A percentile compares a stretch with the other conserved stretches of the same genome.
Conservation (phyloP, 2,797 vertebrate genomes). For the Enteromius unitaeniatus region DNA sequence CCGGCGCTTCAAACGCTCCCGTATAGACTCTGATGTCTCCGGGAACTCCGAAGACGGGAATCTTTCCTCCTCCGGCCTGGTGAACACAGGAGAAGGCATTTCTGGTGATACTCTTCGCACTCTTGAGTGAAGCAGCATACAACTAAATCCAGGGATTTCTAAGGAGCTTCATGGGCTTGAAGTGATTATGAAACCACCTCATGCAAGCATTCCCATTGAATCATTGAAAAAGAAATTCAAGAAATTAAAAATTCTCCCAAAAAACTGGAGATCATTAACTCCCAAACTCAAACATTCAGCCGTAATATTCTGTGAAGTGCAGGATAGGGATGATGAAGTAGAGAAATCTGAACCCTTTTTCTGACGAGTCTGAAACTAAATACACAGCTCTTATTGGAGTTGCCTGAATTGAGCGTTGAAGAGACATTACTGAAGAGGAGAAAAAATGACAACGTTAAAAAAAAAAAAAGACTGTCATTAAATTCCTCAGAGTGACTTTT, state of each 20-base stretch:
- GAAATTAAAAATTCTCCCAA: background rate
- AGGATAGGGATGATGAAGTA: conserved; percentile 61
- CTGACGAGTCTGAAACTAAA: conserved; percentile 59
- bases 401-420: conserved; percentile 63
- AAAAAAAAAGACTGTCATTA: conserved; percentile 72
- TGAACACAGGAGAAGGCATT: conserved; percentile 67
- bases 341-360: conserved; percentile 55
- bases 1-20: conserved; percentile 91
- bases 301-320: conserved; percentile 40
- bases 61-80: conserved; percentile 59
- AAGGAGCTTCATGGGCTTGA: conserved; percentile 35
- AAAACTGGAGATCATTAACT: conserved; percentile 23
- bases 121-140: conserved; percentile 68
- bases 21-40: conserved; percentile 77
- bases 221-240: conserved; percentile 12
- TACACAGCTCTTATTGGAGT: conserved; percentile 57
- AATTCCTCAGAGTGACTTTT: conserved; percentile 80
- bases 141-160: conserved; percentile 46
- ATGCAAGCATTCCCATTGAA: conserved; percentile 1
- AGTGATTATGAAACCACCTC: conserved; percentile 1
- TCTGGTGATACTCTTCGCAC: conserved; percentile 66
- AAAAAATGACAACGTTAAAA: conserved; percentile 44
- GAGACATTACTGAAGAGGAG: conserved; percentile 59
- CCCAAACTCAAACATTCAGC: conserved; percentile 5
- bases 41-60: conserved; percentile 78